Base-by-base conservation (phyloP, 2,797 vertebrate species). In the Enteromius argenteus region DNA sequence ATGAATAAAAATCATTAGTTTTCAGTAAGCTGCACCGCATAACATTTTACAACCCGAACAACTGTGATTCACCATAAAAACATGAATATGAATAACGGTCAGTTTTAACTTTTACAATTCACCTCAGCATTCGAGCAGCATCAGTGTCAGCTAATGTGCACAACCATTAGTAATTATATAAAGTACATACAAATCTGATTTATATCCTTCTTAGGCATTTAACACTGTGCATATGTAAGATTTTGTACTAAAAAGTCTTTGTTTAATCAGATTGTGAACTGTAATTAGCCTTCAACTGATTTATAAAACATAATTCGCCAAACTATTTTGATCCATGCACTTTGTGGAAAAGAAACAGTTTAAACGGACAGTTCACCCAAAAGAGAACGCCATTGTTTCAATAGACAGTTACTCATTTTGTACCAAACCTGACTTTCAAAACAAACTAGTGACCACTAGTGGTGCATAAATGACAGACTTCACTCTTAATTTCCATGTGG, bases 381-480 rank as follows among this genome's bases (percentile, higher is more conserved):
- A 17, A 68, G n/a, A 30, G 7, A 71, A 49, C 30, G 4, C 0
- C 27, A 73, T 11, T 11, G 27, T 30, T 74, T 64, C 60, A 64
- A 49, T n/a, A 49, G 21, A n/a, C 3, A 35, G 51, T 37, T 14
- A 8, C 46, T n/a, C 49, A 37, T 23, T 35, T 58, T 30, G 0
- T 39, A 27, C 51, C 73, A 58, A 58, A 58, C 73, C 49, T 75
- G 73, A 76, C 73, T 39, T 35, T 30, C 30, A 39, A 68, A 73
- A 73, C 27, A 73, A 51, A 73, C 44, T 73, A 73, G 27, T 73
- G 71, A 51, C 44, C 46, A 35, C 72, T 53, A 74, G 46, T 21
- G 46, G 10, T 14, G 49, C 49, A 17, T 39, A 39, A 58, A 58
- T 58, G 4, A 76, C 32, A 58, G 32, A 58, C 32, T 23, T 58